phyloP scores from a whole-genome alignment of 1,140 invertebrate species.

The Lasaia peninsularis region DNA sequence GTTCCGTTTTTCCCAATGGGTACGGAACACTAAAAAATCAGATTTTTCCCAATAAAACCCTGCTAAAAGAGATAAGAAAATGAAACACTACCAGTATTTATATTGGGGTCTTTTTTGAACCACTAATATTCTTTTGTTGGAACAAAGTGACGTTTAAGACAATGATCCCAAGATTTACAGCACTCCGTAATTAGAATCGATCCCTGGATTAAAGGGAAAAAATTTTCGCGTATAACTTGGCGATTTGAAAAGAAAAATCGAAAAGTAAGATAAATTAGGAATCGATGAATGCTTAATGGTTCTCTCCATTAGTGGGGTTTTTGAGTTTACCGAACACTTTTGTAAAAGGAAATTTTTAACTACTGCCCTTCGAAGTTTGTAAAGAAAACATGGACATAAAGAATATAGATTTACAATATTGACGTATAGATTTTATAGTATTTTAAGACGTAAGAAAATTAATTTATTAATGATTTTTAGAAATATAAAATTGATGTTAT shows the following conservation, averaged over 20 bases:
- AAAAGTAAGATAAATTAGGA: constrained; percentile 69
- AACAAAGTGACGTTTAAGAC: constrained; percentile 18
- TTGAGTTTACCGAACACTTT: constrained; percentile 58
- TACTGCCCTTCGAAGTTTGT: constrained; percentile 56
- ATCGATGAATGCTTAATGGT: constrained; percentile 71
- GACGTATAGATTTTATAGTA: no score
- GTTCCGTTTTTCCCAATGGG: no score
- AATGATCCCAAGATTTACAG: constrained; percentile 45
- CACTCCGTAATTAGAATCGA: constrained; percentile 44
- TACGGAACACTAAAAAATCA: no score
- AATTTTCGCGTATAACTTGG: constrained; percentile 44
- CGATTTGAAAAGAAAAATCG: constrained; percentile 59
- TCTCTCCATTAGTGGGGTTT: constrained; percentile 64
- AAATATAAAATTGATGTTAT: no score
- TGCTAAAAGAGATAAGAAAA: not conserved
- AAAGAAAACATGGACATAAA: constrained; percentile 33
- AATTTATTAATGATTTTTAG: no score
- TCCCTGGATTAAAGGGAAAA: constrained; percentile 41
- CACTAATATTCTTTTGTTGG: constrained; percentile 1
- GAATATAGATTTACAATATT: not conserved
- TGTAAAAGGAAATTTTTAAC: constrained; percentile 59
- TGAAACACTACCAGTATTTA: not conserved
- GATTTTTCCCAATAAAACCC: no score
- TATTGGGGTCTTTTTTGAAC: not conserved
- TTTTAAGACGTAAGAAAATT: no score